These are phyloP conservation scores for Trypoxylus dichotomus DNA, from an alignment of 1,140 invertebrate genomes.

Conservation along the genomic window DNA sequence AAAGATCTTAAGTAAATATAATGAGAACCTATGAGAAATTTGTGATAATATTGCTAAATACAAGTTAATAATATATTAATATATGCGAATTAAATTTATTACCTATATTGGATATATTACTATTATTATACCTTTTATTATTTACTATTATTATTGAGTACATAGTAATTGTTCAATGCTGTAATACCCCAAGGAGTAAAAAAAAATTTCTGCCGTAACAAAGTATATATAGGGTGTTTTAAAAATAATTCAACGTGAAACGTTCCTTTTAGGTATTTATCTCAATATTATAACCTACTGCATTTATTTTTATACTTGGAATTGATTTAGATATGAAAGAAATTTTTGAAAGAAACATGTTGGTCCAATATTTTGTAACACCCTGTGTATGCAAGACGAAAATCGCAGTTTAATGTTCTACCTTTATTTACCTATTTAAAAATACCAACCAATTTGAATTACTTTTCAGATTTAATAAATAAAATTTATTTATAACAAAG, in stretches of 20 bases:
- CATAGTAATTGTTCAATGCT: background rate
- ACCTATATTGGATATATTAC: slow-evolving; percentile 4
- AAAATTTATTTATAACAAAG: slow-evolving; percentile 18
- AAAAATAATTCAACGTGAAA: background rate
- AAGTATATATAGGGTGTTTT: background rate
- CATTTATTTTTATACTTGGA: background rate
- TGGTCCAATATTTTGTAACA: background rate
- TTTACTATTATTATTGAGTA: slow-evolving; percentile 10
- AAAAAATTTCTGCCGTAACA: background rate
- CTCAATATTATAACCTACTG: background rate
- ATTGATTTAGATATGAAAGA: background rate
- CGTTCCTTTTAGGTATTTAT: background rate
- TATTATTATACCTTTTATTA: slow-evolving; percentile 8
- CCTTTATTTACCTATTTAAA: background rate
- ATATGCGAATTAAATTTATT: slow-evolving; percentile 18
- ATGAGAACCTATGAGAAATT: slow-evolving; percentile 24
- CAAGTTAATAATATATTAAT: slow-evolving; percentile 21
- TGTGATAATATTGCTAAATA: slow-evolving; percentile 26
- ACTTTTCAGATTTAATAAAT: slow-evolving; percentile 25
- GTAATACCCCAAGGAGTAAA: background rate
- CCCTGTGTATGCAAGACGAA: background rate
- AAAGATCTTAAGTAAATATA: background rate
- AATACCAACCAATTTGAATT: background rate
- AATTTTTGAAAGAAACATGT: background rate
- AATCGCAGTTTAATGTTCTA: background rate